Percentiles rank a stretch among this genome's conserved stretches.
Evolutionary conservation across 2,888 invertebrate genomes (phyloP).

Genomic region (Epinotia nisella): DNA sequence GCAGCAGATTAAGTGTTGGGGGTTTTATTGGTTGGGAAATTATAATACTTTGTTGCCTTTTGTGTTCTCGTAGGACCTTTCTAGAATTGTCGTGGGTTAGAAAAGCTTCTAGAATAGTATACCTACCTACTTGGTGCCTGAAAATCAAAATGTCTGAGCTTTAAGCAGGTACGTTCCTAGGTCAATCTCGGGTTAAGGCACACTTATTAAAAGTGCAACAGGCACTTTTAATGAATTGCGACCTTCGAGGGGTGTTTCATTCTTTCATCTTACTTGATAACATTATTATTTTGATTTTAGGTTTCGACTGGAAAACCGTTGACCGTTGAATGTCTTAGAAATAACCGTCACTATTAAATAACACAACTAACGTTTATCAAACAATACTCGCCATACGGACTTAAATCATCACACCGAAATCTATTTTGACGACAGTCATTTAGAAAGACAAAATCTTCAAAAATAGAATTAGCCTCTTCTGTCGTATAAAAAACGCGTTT

Average conservation of each 20-base stretch:
- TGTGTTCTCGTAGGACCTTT: constrained; percentile 9
- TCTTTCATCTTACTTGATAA: neutral
- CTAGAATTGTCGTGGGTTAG: constrained; percentile 25
- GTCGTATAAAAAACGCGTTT: neutral
- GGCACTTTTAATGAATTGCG: too few species aligned
- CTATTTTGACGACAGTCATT: neutral
- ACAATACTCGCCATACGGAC: too few species aligned
- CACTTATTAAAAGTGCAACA: too few species aligned
- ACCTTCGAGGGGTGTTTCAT: neutral
- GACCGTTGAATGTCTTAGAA: neutral
- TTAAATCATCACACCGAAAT: too few species aligned
- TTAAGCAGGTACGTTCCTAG: neutral
- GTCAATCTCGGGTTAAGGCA: too few species aligned
- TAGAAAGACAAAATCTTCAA: neutral
- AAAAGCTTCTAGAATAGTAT: neutral
- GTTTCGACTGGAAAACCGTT: neutral
- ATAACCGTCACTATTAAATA: neutral
- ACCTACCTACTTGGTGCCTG: neutral
- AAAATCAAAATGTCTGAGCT: neutral
- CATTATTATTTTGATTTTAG: neutral
- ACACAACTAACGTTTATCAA: too few species aligned
- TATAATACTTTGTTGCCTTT: constrained; percentile 33
- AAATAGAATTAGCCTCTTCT: neutral
- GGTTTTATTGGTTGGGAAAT: constrained; percentile 40
- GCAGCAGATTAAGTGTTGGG: constrained; percentile 56